Percentiles rank a stretch among this genome's conserved stretches.
Conservation (phyloP, 2,888 invertebrate species). For the Physocephala rufipes region DNA sequence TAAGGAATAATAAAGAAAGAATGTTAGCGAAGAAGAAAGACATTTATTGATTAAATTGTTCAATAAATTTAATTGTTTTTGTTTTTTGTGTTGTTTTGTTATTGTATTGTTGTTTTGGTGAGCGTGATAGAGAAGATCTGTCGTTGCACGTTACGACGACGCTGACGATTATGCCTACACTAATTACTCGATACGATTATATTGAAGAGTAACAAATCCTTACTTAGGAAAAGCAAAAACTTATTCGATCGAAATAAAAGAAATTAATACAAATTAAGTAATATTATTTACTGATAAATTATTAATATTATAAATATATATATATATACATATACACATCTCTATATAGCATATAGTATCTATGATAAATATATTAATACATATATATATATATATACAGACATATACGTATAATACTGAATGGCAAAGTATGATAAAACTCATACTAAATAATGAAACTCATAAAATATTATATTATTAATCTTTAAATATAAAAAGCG, state of each 20-base stretch:
- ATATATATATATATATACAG: slow-evolving; percentile 45
- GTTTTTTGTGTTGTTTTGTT: background rate
- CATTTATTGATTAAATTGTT: too few relatives aligned
- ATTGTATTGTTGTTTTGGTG: too few relatives aligned
- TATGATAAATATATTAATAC: slow-evolving; percentile 42
- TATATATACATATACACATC: slow-evolving; percentile 34
- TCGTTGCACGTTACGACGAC: too few relatives aligned
- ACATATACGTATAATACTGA: slow-evolving; percentile 42
- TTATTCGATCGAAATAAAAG: slow-evolving; percentile 19
- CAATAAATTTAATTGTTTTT: background rate
- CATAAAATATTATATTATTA: slow-evolving; percentile 49
- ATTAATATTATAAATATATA: slow-evolving; percentile 16
- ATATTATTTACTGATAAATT: slow-evolving; percentile 51
- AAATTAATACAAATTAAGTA: slow-evolving; percentile 42
- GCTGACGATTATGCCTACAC: too few relatives aligned
- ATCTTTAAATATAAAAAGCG: slow-evolving; percentile 40
- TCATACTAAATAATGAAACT: slow-evolving; percentile 45
- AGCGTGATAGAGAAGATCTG: too few relatives aligned
- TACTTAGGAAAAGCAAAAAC: slow-evolving; percentile 28
- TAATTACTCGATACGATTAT: too few relatives aligned
- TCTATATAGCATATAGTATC: slow-evolving; percentile 16
- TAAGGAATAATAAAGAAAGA: background rate
- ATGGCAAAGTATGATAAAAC: too few relatives aligned
- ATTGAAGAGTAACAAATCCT: slow-evolving; percentile 16
- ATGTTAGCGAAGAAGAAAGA: background rate